Evolutionary conservation across 2,888 invertebrate species (phyloP).

Genomic region (Sinelater perroti): DNA sequence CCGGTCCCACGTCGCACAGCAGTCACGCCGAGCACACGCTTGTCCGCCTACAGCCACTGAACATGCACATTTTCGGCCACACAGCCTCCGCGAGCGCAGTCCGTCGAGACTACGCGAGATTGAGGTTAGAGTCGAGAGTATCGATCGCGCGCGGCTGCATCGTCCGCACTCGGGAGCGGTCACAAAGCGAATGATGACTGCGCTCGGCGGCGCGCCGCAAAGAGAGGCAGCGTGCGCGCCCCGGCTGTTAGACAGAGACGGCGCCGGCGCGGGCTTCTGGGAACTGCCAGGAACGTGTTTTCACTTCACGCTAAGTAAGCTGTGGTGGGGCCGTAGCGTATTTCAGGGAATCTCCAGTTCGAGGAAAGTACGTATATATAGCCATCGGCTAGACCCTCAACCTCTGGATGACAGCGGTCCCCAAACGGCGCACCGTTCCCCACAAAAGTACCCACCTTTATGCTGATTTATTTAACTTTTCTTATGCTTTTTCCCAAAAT

Average conservation of each 20-base stretch:
- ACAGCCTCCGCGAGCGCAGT: not conserved
- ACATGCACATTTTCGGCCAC: constrained; percentile 23
- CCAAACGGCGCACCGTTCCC: constrained; percentile 15
- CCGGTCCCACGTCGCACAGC: no score
- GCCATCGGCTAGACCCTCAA: constrained; percentile 44
- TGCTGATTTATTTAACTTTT: not conserved
- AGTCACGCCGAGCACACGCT: constrained; percentile 15
- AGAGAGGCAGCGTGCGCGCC: constrained; percentile 27
- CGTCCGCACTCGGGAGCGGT: constrained; percentile 33
- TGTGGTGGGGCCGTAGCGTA: constrained; percentile 49
- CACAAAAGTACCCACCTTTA: no score
- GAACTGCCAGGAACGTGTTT: constrained; percentile 58
- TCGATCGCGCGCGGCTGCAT: constrained; percentile 45
- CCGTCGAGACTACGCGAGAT: constrained; percentile 40
- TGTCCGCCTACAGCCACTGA: constrained; percentile 22
- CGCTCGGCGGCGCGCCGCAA: constrained; percentile 36
- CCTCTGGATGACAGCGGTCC: constrained; percentile 36
- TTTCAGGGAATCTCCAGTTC: constrained; percentile 59
- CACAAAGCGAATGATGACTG: constrained; percentile 41
- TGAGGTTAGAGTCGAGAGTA: constrained; percentile 44
- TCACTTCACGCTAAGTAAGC: constrained; percentile 55
- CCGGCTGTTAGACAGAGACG: constrained; percentile 32
- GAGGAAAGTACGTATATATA: constrained; percentile 52
- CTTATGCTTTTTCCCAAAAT: not conserved
- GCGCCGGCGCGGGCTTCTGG: constrained; percentile 47